Evolutionary conservation across 2,888 invertebrate species (phyloP), one percentile per base, ranked within the genome.

Genomic region (Cheilosia scutellata): DNA sequence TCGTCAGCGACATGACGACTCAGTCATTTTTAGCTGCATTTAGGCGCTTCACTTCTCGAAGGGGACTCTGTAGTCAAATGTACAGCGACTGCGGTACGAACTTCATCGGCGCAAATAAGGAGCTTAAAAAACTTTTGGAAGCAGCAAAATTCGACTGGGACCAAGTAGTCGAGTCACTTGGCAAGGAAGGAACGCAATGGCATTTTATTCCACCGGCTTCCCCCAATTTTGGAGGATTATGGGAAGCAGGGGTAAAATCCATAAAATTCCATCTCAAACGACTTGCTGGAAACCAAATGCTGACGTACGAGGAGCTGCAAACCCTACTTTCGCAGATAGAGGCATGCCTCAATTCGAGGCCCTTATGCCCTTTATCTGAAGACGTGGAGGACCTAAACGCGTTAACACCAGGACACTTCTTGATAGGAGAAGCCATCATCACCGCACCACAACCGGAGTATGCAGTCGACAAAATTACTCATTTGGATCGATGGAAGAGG

Each of bases 71-170:
- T 13, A 47, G 60, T 3, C 55, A 87, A 5, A 62, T 90, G 0
- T 89, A 87, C 70, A 87, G 88, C 60, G 90, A 91, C 53, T 88
- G 88, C 63, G 90, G 90, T 2, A 89, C 89, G 0, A 90, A 89
- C 42, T 90, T 91, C 57, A 68, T 88, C 4, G 90, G 90, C 5
- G 90, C 90, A 0, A 68, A 87, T 5, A 79, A 25, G 27, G 44
- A 60, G 13, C 40, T 79, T 33, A 2, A 60, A 40, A 47, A 55
- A 16, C 11, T 53, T 6, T 42, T 76, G 16, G 47, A 42, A n/a
- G 49, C 25, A 27, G 55, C 51, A 4, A 44, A 51, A 27, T 49
- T 42, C n/a, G 20, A 44, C 16, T 51, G 55, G 55, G 40, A 44
- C 1, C 25, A 60, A 16, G 20, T 25, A 4, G 33, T 27, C 2